Base-by-base conservation (phyloP, 2,888 invertebrate species). In the Entomobrya multifasciata region DNA sequence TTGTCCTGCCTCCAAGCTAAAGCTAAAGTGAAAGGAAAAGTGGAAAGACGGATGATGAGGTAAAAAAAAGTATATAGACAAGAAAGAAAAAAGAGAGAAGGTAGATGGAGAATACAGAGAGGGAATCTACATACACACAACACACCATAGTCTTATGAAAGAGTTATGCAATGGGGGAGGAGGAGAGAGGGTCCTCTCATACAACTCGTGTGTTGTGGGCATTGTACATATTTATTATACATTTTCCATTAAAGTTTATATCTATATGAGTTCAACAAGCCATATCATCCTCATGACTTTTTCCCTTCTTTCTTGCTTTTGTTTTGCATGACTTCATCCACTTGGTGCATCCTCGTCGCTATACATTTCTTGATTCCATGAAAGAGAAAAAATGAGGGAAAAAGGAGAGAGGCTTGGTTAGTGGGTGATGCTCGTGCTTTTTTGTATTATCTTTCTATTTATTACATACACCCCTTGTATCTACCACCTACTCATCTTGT, bases 241-340 rank as follows among this genome's bases (percentile, higher is more conserved):
- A 76, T 10, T 36, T 1, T 36, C 5, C 36, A 11, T 0, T 11
- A 20, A 10, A 15, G 36, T 36, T 74, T 25, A 3, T 47, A 47
- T 20, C 55, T 62, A 83, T 76, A 76, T 74, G 55, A 84, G 72
- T 55, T 87, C 87, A 87, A 87, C 87, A 87, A 87, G 87, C 76
- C 87, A 80, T 84, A 87, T 87, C 84, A 87, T 87, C 86, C 74
- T 82, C 78, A 57, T 83, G 82, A 87, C 87, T 87, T 87, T 82
- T 85, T 78, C 67, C 67, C 41, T 60, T 72, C 87, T 60, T 57
- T 78, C 55, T 83, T 79, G 62, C 84, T 57, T 87, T 87, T 87
- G 87, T 87, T 79, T 87, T 87, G 87, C 87, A 79, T 87, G 87
- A 87, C 87, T 87, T 87, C 79, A 87, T 87, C 87, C 78, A 84